A percentile compares a stretch with the other conserved stretches of the same genome.
Conservation (phyloP, 2,888 invertebrate genomes). For the Mongoloraphidia duomilia region DNA sequence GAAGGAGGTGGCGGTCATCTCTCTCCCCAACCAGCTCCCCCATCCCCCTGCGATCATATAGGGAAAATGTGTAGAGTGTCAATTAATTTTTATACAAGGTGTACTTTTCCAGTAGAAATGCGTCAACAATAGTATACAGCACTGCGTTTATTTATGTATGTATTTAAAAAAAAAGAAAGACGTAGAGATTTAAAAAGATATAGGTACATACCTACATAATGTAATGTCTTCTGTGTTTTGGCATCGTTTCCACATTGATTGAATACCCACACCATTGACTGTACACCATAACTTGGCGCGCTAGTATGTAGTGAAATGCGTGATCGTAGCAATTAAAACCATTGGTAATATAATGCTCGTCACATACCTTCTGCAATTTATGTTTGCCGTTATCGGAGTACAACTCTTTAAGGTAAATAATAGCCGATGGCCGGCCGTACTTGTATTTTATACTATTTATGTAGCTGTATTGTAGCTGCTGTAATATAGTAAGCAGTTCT, state of each 20-base stretch:
- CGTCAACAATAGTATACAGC: no score
- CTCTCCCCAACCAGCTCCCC: no score
- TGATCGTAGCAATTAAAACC: conserved; percentile 96
- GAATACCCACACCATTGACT: not conserved
- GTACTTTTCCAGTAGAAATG: no score
- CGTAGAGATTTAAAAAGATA: not conserved
- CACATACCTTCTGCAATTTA: conserved; percentile 99
- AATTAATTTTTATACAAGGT: no score
- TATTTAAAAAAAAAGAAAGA: not conserved
- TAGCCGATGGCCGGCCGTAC: conserved; percentile 20
- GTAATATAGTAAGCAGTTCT: no score
- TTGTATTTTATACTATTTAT: not conserved
- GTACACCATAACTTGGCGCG: conserved; percentile 2
- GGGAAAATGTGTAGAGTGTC: no score
- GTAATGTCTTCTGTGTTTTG: not conserved
- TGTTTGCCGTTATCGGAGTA: conserved; percentile 99
- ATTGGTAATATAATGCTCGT: conserved; percentile 99
- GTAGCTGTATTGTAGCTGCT: not conserved
- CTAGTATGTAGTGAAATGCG: conserved; percentile 99
- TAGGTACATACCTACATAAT: not conserved
- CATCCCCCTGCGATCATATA: no score
- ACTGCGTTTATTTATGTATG: not conserved
- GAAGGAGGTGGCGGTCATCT: no score
- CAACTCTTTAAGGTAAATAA: conserved; percentile 94
- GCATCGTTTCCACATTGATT: not conserved